Base-by-base conservation (phyloP, 2,888 invertebrate genomes). In the Candidula unifasciata region DNA sequence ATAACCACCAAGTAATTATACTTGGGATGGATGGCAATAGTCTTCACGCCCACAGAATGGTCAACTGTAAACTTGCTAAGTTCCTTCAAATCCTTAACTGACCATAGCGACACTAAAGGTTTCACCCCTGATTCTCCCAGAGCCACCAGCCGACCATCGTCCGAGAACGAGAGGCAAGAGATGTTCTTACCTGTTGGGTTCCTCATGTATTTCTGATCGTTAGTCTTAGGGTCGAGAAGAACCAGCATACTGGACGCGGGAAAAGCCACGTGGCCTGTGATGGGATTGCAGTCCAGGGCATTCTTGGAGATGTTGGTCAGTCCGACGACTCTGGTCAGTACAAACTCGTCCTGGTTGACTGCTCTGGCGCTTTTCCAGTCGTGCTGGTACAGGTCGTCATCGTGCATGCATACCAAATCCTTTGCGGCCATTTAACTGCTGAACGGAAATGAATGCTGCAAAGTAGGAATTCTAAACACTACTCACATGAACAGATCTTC, bases 51-150 rank as follows among this genome's bases (percentile, higher is more conserved):
- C 27, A 68, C 68, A 2, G 64, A 78, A 18, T 73, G 35, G 64
- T 80, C 79, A 3, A 79, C n/a, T 13, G 66, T 24, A 69, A 84
- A 84, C n/a, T 79, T 71, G 52, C 69, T 52, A 13, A 52, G 54
- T 24, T 84, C 73, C 35, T 64, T 84, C 24, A 52, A 66, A 21
- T 84, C 80, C 64, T 79, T 79, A 24, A 66, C n/a, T 3, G 52
- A 33, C 79, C 79, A 84, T 33, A 84, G 64, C 5, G 80, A 57
- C 3, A 84, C 73, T 21, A 54, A 69, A 3, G 84, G 84, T 37
- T 84, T 84, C 13, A 84, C 27, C 6, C 84, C 84, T 30, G 52
- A 24, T n/a, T 84, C 84, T 0, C 84, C 84, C n/a, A 80, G 64
- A 54, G 84, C 84, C 27, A 84, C 68, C 21, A 84, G 52, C 1